Evolutionary conservation across 1,140 invertebrate species (phyloP).

Genomic region (Plutomurus gul): DNA sequence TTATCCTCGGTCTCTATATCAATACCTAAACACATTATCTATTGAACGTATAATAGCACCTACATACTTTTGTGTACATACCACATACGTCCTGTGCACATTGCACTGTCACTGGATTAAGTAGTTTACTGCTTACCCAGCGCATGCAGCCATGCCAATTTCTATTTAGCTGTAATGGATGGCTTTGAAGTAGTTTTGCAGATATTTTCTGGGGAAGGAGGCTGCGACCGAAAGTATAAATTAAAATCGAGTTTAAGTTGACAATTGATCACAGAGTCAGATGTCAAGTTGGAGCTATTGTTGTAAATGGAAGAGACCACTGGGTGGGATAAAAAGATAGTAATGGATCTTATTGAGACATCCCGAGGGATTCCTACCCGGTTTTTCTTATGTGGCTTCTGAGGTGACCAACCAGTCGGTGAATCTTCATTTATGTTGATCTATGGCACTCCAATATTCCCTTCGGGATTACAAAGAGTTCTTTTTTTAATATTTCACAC

Average conservation of each 20-base stretch:
- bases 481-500: constrained; percentile 49
- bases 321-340: constrained; percentile 46
- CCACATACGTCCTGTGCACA: too few species aligned
- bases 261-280: constrained; percentile 26
- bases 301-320: constrained; percentile 39
- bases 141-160: too few species aligned
- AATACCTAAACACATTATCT: too few species aligned
- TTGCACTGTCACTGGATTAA: too few species aligned
- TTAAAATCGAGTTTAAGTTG: constrained; percentile 27
- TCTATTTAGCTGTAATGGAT: constrained; percentile 8
- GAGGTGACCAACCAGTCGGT: constrained; percentile 42
- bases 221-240: constrained; percentile 5
- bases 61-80: too few species aligned
- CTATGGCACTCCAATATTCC: constrained; percentile 45
- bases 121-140: not conserved
- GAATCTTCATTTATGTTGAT: constrained; percentile 50
- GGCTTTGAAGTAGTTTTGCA: constrained; percentile 17
- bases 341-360: constrained; percentile 48
- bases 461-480: constrained; percentile 38
- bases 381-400: constrained; percentile 36
- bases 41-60: too few species aligned
- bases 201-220: constrained; percentile 9
- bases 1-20: too few species aligned
- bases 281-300: constrained; percentile 28
- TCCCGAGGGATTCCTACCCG: constrained; percentile 32